Percentiles rank a stretch among this genome's conserved stretches.
phyloP scores from a whole-genome alignment of 1,140 invertebrate genomes.

The Leptonema lineaticorne region DNA sequence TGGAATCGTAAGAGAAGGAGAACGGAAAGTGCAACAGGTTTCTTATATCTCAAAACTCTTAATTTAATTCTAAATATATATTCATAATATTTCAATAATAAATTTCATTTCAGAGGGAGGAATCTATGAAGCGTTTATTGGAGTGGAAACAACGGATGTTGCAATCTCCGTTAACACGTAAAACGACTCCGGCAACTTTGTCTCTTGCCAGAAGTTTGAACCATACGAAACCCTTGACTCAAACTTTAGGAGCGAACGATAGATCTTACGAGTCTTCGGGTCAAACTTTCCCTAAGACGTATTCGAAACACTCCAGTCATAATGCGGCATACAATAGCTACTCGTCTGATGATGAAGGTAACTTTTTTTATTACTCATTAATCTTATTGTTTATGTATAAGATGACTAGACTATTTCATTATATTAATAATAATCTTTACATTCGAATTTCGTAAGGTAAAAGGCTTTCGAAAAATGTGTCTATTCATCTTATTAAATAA shows the following conservation, averaged over 20 bases:
- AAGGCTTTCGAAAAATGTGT: too few relatives aligned
- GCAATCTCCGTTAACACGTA: slow-evolving; percentile 81
- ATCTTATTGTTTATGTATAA: neutral
- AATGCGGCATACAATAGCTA: slow-evolving; percentile 74
- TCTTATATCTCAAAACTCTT: slow-evolving; percentile 7
- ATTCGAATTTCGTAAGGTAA: too few relatives aligned
- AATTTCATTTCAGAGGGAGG: slow-evolving; percentile 73
- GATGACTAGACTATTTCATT: too few relatives aligned
- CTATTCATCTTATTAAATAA: too few relatives aligned
- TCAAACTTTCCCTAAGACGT: slow-evolving; percentile 50
- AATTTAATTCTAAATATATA: neutral
- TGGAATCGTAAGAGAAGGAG: slow-evolving; percentile 56
- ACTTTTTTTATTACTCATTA: slow-evolving; percentile 39
- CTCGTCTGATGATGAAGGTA: slow-evolving; percentile 87
- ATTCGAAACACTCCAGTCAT: slow-evolving; percentile 48
- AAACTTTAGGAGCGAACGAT: slow-evolving; percentile 31
- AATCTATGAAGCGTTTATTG: slow-evolving; percentile 85
- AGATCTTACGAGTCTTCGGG: slow-evolving; percentile 36
- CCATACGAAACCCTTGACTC: slow-evolving; percentile 46
- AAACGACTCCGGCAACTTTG: slow-evolving; percentile 62
- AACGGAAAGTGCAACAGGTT: slow-evolving; percentile 66
- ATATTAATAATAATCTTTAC: too few relatives aligned
- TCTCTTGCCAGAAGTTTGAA: slow-evolving; percentile 56
- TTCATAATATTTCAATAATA: too few relatives aligned
- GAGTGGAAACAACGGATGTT: slow-evolving; percentile 94